phyloP scores from a whole-genome alignment of 2,113 vertebrate species.

The Columba livia region DNA sequence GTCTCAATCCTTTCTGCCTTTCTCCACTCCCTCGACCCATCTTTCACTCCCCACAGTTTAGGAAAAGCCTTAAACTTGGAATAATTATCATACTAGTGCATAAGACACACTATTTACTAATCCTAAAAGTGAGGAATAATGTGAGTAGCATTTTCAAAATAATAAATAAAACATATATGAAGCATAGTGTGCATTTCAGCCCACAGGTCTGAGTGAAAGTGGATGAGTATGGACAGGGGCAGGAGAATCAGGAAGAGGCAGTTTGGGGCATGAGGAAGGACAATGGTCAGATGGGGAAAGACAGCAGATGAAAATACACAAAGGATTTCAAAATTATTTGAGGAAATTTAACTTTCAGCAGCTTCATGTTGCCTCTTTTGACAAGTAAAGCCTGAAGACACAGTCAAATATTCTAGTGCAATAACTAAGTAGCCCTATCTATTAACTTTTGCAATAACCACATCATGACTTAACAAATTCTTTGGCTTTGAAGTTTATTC shows the following conservation, averaged over 20 bases:
- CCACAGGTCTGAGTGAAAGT: neutral
- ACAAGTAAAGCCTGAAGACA: neutral
- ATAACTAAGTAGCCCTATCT: neutral
- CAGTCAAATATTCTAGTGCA: neutral
- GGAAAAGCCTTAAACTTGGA: neutral
- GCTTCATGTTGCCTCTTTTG: neutral
- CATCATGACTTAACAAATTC: neutral
- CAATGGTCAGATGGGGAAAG: neutral
- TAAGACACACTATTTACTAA: neutral
- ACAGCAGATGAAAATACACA: neutral
- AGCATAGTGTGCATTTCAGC: neutral
- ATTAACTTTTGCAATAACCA: neutral
- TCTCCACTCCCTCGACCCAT: neutral
- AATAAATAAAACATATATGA: neutral
- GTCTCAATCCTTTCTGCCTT: neutral
- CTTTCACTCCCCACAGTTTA: neutral
- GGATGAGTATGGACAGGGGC: too few relatives aligned
- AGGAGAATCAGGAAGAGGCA: neutral
- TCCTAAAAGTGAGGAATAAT: neutral
- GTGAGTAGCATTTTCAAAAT: neutral
- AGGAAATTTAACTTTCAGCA: neutral
- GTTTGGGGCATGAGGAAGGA: neutral
- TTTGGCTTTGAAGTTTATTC: neutral
- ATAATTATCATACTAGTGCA: neutral
- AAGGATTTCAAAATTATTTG: neutral